Base-by-base conservation (phyloP, 1,140 invertebrate genomes). In the Brevipalpus yothersi region DNA sequence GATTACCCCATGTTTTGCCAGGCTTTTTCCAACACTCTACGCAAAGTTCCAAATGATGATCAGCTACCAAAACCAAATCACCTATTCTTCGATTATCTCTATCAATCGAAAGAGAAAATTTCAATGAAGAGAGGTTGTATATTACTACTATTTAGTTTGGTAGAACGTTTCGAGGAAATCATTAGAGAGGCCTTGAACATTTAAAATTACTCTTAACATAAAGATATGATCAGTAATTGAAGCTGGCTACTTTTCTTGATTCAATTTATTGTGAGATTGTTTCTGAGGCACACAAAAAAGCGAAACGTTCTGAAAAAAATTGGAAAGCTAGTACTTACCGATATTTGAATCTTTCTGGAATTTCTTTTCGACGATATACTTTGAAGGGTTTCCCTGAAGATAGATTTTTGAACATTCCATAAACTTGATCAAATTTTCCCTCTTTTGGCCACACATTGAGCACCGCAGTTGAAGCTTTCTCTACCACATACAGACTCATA, bases 321-420 rank as follows among this genome's bases (percentile, higher is more conserved):
- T 4, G 12, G 10, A 15, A n/a, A n/a, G n/a, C n/a, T n/a, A n/a
- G n/a, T n/a, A 45, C n/a, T 45, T 69, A 64, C 53, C 65, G 66
- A 61, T 67, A 70, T 60, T 71, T 69, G 60, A 63, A 71, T 31
- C 66, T 53, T 39, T 70, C 66, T 11, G 72, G 69, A 56, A 72
- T 69, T 13, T 71, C 68, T 10, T 68, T 63, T 53, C 65, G 63
- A 56, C 62, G 62, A 62, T 70, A 73, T 1, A 72, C 69, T 47
- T 23, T 10, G 7, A 61, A 64, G 40, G 62, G 53, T 15, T 54
- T 53, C 11, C 7, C 15, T 23, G 43, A 3, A 15, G 60, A 13
- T 1, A 21, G n/a, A 31, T 12, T 13, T 54, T 11, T 41, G 12
- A 57, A 42, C 40, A 19, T 51, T 17, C 17, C 41, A 21, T 41